phyloP scores from a whole-genome alignment of 2,797 vertebrate species.

The Pipistrellus kuhlii region DNA sequence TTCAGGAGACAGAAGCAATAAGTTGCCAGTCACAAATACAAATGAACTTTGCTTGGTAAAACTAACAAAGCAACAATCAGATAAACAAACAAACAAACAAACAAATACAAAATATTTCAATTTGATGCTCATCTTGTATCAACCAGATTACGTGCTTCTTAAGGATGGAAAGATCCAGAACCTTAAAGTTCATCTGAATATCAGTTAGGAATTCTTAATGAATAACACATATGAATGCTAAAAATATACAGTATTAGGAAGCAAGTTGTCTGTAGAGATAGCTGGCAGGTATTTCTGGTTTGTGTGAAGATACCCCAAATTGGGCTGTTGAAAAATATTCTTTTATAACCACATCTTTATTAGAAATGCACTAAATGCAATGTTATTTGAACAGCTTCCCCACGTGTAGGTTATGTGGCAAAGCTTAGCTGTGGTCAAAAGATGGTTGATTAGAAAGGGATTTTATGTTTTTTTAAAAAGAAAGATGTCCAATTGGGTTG shows the following conservation, averaged over 20 bases:
- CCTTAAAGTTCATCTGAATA: conserved; percentile 63
- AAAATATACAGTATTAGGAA: conserved; percentile 49
- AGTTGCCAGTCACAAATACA: background rate
- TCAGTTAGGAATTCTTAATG: conserved; percentile 45
- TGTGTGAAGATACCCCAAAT: conserved; percentile 43
- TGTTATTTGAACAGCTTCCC: conserved; percentile 49
- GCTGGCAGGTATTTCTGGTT: conserved; percentile 43
- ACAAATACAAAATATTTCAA: background rate
- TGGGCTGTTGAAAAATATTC: conserved; percentile 35
- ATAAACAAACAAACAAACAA: background rate
- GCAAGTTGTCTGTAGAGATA: background rate
- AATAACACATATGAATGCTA: conserved; percentile 44
- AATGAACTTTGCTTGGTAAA: background rate
- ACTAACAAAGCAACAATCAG: background rate
- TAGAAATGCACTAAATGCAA: conserved; percentile 47
- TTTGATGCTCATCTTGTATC: conserved; percentile 32
- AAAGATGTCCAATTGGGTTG: conserved; percentile 63
- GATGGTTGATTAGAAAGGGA: conserved; percentile 51
- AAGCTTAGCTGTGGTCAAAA: conserved; percentile 45
- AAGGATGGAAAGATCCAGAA: background rate
- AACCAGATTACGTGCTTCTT: background rate
- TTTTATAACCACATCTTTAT: conserved; percentile 14
- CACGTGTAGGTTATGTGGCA: conserved; percentile 16
- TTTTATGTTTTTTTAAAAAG: conserved; percentile 56
- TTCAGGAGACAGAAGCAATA: background rate